Evolutionary conservation across 2,113 vertebrate species (phyloP).

Genomic region (Pholis gunnellus): DNA sequence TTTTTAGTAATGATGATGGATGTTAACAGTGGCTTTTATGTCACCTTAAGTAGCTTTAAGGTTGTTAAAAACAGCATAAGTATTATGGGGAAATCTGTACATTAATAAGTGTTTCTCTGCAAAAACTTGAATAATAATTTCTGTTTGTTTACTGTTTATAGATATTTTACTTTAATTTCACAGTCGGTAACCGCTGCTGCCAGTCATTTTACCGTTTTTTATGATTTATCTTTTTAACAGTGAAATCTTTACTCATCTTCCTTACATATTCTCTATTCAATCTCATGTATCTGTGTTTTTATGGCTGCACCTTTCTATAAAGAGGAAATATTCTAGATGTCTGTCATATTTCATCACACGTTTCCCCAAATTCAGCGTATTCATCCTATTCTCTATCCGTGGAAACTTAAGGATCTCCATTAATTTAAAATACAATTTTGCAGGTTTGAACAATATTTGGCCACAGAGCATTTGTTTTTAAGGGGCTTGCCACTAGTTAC

Average conservation of each 20-base stretch:
- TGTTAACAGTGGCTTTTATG: neutral
- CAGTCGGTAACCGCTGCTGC: no score
- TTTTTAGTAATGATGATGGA: neutral
- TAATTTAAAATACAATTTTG: neutral
- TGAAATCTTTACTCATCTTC: no score
- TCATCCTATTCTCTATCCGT: neutral
- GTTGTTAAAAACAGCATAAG: no score
- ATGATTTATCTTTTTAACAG: no score
- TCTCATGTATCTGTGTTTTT: neutral
- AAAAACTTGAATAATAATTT: no score
- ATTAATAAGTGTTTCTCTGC: no score
- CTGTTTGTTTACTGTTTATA: no score
- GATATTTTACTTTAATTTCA: no score
- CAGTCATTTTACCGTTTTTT: no score
- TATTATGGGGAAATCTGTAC: neutral
- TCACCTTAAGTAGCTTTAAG: neutral
- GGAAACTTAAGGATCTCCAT: neutral
- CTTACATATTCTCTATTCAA: neutral
- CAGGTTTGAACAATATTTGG: neutral
- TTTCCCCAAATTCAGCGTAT: neutral
- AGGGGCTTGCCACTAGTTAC: neutral
- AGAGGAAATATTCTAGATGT: neutral
- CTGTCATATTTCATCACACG: neutral
- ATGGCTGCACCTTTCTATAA: neutral
- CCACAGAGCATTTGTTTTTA: neutral